A percentile compares a stretch with the other conserved stretches of the same genome.
phyloP scores from a whole-genome alignment of 2,888 invertebrate species.

The Spilarctia lutea region DNA sequence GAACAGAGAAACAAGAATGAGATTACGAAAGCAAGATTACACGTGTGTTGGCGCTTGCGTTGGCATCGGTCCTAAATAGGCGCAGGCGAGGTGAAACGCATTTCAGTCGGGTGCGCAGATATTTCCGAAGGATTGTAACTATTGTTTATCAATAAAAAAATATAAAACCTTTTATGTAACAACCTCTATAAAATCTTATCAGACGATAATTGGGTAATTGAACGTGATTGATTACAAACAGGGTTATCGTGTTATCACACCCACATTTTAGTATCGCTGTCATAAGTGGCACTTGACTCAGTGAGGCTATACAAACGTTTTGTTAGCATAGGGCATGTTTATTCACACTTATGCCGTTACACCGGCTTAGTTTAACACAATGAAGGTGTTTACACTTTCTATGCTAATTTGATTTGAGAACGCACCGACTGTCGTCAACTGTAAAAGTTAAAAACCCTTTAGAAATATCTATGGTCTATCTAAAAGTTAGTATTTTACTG shows the following conservation, averaged over 20 bases:
- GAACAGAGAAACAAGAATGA: too few relatives aligned
- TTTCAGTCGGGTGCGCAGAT: too few relatives aligned
- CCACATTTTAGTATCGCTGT: neutral
- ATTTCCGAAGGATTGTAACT: too few relatives aligned
- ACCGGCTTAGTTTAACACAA: constrained; percentile 9
- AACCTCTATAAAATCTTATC: neutral
- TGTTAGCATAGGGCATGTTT: neutral
- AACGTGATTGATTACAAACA: neutral
- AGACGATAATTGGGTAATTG: neutral
- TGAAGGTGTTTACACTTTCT: constrained; percentile 21
- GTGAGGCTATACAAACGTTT: constrained; percentile 1
- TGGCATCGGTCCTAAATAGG: too few relatives aligned
- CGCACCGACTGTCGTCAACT: neutral
- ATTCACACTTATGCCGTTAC: constrained; percentile 14
- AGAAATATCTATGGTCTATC: neutral
- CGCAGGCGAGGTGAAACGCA: too few relatives aligned
- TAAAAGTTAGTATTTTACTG: too few relatives aligned
- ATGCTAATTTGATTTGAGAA: constrained; percentile 13
- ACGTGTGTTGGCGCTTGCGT: too few relatives aligned
- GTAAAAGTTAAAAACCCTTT: neutral
- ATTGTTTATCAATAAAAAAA: neutral
- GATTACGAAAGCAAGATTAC: too few relatives aligned
- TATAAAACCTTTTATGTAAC: neutral
- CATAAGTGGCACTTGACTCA: neutral
- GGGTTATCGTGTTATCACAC: neutral